Evolutionary conservation across 2,888 invertebrate genomes (phyloP), one percentile per base, ranked within the genome.

Genomic region (Nebria salina): DNA sequence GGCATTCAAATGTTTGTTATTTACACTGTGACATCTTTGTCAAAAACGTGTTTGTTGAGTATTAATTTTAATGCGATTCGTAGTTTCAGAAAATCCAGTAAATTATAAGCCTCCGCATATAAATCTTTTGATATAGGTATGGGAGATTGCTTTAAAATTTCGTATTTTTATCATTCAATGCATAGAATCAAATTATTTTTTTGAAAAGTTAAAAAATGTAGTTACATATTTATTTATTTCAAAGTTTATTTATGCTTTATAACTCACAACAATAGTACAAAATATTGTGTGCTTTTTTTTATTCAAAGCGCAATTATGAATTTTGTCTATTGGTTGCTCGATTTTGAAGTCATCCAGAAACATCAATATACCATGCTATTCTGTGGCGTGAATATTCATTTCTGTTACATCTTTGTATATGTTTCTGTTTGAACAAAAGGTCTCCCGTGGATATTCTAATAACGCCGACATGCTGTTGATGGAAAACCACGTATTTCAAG

Each of bases 361-460:
- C 43, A 43, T 43, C 43, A 9, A 43, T 43, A 43, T 20, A 20
- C 34, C 34, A 34, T 34, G 34, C 34, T 54, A 54, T 54, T 54
- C 54, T 7, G 8, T 54, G 11, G 54, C 54, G 54, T 54, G 7
- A 54, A 54, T 54, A 54, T 54, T 70, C 20, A 70, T 70, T 70
- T 20, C 15, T 64, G 65, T 54, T 73, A 72, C 72, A 72, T 79
- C 79, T 79, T 43, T 75, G 79, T 73, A 54, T 4, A 43, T 79
- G 79, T 79, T 79, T 78, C 75, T 43, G 64, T 75, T 74, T 78
- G 83, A 82, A 85, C 84, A 85, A 85, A 85, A 82, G 85, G 83
- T 83, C 83, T 83, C 86, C 85, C 83, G 86, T 85, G 85, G 85
- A 82, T 84, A 85, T 85, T 85, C 85, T 86, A 86, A 86, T 86